Evolutionary conservation across 2,888 invertebrate genomes (phyloP).

Genomic region (Agapetus fuscipes): DNA sequence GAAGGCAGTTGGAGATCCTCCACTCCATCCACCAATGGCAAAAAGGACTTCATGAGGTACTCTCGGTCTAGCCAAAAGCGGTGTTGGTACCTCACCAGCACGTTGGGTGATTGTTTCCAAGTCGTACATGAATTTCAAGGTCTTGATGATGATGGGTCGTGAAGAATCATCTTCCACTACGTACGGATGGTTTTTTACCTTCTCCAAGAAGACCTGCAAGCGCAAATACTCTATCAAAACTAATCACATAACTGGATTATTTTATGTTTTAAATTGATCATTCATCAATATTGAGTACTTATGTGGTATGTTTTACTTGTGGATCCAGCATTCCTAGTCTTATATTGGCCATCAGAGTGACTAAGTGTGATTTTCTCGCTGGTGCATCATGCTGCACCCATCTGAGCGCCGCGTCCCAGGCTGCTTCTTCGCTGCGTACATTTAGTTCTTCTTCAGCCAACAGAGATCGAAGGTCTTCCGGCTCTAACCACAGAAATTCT

Average conservation of each 20-base stretch:
- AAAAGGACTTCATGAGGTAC: constrained; percentile 85
- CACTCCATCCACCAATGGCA: constrained; percentile 72
- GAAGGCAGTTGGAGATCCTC: constrained; percentile 44
- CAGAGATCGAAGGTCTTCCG: constrained; percentile 65
- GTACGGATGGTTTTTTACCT: constrained; percentile 80
- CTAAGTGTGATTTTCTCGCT: constrained; percentile 61
- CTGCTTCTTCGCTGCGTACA: constrained; percentile 77
- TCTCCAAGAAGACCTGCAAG: constrained; percentile 78
- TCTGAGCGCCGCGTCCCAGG: constrained; percentile 76
- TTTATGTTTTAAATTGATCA: no score
- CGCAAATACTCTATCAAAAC: constrained; percentile 10
- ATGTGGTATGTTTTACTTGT: constrained; percentile 40
- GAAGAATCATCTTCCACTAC: constrained; percentile 76
- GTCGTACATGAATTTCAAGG: constrained; percentile 84
- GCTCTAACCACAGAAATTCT: constrained; percentile 61
- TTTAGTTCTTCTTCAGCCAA: constrained; percentile 78
- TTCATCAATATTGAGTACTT: no score
- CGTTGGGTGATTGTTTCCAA: constrained; percentile 76
- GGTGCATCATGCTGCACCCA: constrained; percentile 80
- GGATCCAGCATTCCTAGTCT: constrained; percentile 77
- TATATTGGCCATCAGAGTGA: constrained; percentile 69
- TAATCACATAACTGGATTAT: constrained; percentile 2
- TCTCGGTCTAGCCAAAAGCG: constrained; percentile 71
- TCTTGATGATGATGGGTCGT: constrained; percentile 82
- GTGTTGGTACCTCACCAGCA: constrained; percentile 74